Conservation (phyloP, 2,888 invertebrate genomes). For the Anthoptus insignis region DNA sequence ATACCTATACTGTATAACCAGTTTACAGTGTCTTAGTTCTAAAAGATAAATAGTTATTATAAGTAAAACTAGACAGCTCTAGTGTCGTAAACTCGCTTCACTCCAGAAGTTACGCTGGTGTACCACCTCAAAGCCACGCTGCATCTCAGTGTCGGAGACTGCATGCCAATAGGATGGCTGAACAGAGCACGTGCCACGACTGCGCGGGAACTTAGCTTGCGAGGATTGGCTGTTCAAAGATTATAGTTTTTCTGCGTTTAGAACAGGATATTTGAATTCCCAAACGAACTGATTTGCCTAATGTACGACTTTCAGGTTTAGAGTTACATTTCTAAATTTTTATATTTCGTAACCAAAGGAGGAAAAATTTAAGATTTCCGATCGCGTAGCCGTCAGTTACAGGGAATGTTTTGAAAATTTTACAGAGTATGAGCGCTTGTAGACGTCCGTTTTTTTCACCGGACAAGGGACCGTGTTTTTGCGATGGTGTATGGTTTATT, state of each 20-base stretch:
- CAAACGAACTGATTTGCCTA: not conserved
- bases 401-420: too few relatives aligned
- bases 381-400: too few relatives aligned
- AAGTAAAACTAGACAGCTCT: not conserved
- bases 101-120: not conserved
- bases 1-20: too few relatives aligned
- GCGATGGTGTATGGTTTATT: too few relatives aligned
- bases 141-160: constrained; percentile 12
- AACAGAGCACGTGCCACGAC: constrained; percentile 13
- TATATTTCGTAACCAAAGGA: too few relatives aligned
- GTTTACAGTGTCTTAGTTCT: too few relatives aligned
- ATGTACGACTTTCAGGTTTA: not conserved
- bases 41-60: too few relatives aligned
- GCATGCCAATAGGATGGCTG: constrained; percentile 15
- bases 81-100: not conserved
- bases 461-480: too few relatives aligned
- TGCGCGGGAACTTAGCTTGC: too few relatives aligned
- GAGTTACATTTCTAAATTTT: not conserved
- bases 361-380: too few relatives aligned
- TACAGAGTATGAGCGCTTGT: too few relatives aligned
- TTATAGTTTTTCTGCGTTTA: not conserved
- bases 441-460: too few relatives aligned
- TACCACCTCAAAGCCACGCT: not conserved
- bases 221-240: not conserved
- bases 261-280: not conserved